Conservation (phyloP, 2,113 vertebrate genomes). For the Cromileptes altivelis region DNA sequence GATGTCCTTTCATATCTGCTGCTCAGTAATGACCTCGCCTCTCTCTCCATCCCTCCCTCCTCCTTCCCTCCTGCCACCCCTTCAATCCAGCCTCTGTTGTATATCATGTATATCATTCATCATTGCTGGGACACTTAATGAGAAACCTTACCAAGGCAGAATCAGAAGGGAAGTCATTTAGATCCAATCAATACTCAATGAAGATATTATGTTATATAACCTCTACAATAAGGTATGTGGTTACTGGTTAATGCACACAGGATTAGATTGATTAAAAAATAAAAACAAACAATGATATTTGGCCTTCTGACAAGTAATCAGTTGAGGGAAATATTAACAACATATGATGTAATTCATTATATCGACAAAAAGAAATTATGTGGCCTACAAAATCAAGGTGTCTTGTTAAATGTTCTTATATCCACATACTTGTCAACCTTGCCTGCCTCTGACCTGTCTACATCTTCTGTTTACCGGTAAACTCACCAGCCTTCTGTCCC, state of each 20-base stretch:
- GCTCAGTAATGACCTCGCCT: constrained; percentile 51
- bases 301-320: background rate
- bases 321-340: background rate
- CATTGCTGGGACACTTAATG: constrained; percentile 73
- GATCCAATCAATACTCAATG: constrained; percentile 76
- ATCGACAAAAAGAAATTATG: too few relatives aligned
- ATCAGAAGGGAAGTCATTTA: constrained; percentile 72
- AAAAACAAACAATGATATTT: background rate
- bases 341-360: too few relatives aligned
- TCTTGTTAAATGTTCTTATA: too few relatives aligned
- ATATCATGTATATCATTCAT: constrained; percentile 67
- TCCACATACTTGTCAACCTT: too few relatives aligned
- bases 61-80: constrained; percentile 4
- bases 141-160: constrained; percentile 70
- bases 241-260: constrained; percentile 25
- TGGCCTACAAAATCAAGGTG: too few relatives aligned
- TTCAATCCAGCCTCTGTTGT: constrained; percentile 27
- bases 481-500: too few relatives aligned
- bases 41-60: background rate
- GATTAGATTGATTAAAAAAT: constrained; percentile 33
- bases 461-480: too few relatives aligned
- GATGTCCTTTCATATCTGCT: constrained; percentile 50
- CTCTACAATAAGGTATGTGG: constrained; percentile 10
- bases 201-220: constrained; percentile 55
- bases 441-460: too few relatives aligned